Conservation (phyloP, 2,888 invertebrate species). For the Plutella xylostella region DNA sequence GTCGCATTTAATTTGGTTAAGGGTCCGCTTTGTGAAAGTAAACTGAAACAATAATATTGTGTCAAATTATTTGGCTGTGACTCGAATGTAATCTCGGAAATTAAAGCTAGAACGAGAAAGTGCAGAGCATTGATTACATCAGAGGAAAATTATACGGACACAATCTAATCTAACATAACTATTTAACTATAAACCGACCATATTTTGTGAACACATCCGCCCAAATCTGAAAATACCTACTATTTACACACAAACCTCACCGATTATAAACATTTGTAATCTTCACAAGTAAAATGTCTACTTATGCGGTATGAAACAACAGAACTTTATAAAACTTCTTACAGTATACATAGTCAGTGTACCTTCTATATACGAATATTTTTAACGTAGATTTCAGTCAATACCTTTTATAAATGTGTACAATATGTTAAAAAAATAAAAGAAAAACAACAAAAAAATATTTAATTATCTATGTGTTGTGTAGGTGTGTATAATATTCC, state of each 20-base stretch:
- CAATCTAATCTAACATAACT: background rate
- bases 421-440: slow-evolving; percentile 23
- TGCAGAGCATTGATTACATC: no score
- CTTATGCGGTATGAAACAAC: no score
- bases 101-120: no score
- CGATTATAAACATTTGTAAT: no score
- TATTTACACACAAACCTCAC: background rate
- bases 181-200: background rate
- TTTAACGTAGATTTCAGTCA: no score
- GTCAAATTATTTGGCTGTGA: slow-evolving; percentile 50
- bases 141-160: background rate
- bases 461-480: slow-evolving; percentile 31
- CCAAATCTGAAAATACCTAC: background rate
- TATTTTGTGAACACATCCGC: background rate
- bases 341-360: no score
- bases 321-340: no score
- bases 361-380: no score
- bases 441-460: slow-evolving; percentile 23
- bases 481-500: slow-evolving; percentile 35
- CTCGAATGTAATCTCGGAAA: slow-evolving; percentile 30
- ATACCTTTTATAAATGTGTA: background rate
- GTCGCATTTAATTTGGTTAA: slow-evolving; percentile 29
- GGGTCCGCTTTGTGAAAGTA: slow-evolving; percentile 7
- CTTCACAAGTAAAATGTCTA: no score
- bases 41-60: background rate